Percentiles rank a stretch among this genome's conserved stretches.
These are phyloP conservation scores for Cordilura impudica DNA, from an alignment of 2,888 invertebrate species.

Conservation along the genomic window DNA sequence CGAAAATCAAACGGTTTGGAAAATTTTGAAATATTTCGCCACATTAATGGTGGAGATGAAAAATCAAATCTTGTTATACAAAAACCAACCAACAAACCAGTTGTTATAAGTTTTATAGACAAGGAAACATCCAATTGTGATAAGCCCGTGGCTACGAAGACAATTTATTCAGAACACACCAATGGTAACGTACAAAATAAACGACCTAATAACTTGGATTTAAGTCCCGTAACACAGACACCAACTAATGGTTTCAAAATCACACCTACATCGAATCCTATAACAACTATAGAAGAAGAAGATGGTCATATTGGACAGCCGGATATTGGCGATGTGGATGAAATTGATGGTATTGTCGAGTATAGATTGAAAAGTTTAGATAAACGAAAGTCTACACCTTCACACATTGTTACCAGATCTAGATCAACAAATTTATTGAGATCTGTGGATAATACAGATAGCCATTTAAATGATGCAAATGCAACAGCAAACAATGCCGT, in stretches of 20 bases:
- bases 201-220: constrained; percentile 75
- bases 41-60: constrained; percentile 69
- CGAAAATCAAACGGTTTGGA: constrained; percentile 70
- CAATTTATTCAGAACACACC: constrained; percentile 16
- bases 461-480: constrained; percentile 53
- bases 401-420: constrained; percentile 72
- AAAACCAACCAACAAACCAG: constrained; percentile 45
- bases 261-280: constrained; percentile 70
- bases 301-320: constrained; percentile 41
- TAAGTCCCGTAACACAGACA: constrained; percentile 70
- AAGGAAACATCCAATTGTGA: constrained; percentile 56
- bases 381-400: constrained; percentile 67
- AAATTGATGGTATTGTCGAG: constrained; percentile 42
- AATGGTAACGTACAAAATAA: constrained; percentile 55
- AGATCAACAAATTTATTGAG: constrained; percentile 71
- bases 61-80: constrained; percentile 76
- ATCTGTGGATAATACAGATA: constrained; percentile 64
- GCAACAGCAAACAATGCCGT: constrained; percentile 51
- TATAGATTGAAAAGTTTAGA: constrained; percentile 55
- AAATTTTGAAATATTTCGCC: constrained; percentile 62
- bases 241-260: constrained; percentile 57
- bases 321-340: constrained; percentile 40
- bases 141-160: constrained; percentile 25
- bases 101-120: constrained; percentile 62
- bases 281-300: constrained; percentile 74